phyloP scores from a whole-genome alignment of 2,888 invertebrate genomes.

The Drosophila differens region DNA sequence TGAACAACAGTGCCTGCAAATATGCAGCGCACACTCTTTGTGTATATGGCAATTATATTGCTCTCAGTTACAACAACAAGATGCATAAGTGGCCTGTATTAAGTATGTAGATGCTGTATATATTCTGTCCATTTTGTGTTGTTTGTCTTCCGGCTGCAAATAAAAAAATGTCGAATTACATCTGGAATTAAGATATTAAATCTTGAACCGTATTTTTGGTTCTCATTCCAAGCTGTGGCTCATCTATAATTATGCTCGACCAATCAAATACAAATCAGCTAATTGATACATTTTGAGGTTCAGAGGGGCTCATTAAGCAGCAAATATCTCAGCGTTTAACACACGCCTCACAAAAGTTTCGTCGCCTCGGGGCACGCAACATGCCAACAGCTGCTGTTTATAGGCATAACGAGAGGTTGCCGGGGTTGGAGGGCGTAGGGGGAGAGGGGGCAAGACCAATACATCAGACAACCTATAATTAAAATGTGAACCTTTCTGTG shows the following conservation, averaged over 20 bases:
- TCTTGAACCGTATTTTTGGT: not conserved
- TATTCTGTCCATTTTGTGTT: not conserved
- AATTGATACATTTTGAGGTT: conserved; percentile 52
- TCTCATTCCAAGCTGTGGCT: not conserved
- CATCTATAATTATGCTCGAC: not conserved
- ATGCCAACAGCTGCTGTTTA: conserved; percentile 20
- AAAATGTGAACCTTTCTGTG: conserved; percentile 74
- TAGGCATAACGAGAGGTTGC: not conserved
- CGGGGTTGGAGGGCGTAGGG: not conserved
- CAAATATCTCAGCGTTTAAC: conserved; percentile 32
- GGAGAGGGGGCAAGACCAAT: conserved; percentile 7
- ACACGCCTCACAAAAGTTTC: conserved; percentile 37
- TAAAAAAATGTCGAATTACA: not conserved
- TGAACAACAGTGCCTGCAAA: conserved; percentile 53
- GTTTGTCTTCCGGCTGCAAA: conserved; percentile 2
- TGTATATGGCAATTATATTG: conserved; percentile 41
- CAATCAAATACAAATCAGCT: conserved; percentile 52
- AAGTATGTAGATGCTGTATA: not conserved
- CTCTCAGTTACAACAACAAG: conserved; percentile 38
- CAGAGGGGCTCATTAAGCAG: conserved; percentile 43
- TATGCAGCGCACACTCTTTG: conserved; percentile 25
- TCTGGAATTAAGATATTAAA: not conserved
- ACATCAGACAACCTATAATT: conserved; percentile 64
- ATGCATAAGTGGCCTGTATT: not conserved
- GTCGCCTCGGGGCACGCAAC: conserved; percentile 39